Evolutionary conservation across 2,797 vertebrate genomes (phyloP), one percentile per base, ranked within the genome.

Genomic region (Cirrhinus mrigala): DNA sequence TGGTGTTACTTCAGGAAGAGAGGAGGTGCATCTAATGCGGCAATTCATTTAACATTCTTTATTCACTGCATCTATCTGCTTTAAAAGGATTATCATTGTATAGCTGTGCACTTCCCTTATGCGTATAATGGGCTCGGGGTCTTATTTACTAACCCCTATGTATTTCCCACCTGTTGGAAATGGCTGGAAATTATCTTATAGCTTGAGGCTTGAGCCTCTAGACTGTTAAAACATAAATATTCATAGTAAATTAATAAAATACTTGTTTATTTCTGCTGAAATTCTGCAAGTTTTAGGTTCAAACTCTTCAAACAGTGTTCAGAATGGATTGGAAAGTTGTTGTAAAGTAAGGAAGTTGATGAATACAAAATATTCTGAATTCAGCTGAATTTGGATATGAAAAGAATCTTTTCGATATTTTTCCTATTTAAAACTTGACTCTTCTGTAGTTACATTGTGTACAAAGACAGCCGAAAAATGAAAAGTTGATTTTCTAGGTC

Each of bases 11-110:
- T 88, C 88, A 88, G 87, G 88, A 88, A 92, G 54, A 83, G 82
- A 90, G 18, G 70, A 90, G 90, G 92, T 91, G 91, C 92, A 91
- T 92, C 91, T 91, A 91, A 89, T 86, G 89, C 81, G 84, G 92
- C 89, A 91, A 83, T 90, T 88, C 50, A 52, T 52, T 44, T 20
- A 20, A 33, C 70, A 79, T 50, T 54, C 46, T 69, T 76, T 29
- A 40, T 20, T 79, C 48, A 66, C 74, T 83, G 54, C 52, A 54
- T 46, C n/a, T 40, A 33, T 68, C 62, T 56, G 46, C 56, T 50
- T 37, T 44, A 79, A 87, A 85, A 37, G 16, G 71, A 85, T 82
- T 78, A 68, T 44, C 52, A 52, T 27, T 50, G 11, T 0, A 3
- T 40, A n/a, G 1, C 16, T 48, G 70, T 71, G 66, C 54, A 50